Percentiles rank a stretch among this genome's conserved stretches.
These are phyloP conservation scores for Erpetoichthys calabaricus DNA, from an alignment of 2,797 vertebrate species.

Conservation along the genomic window DNA sequence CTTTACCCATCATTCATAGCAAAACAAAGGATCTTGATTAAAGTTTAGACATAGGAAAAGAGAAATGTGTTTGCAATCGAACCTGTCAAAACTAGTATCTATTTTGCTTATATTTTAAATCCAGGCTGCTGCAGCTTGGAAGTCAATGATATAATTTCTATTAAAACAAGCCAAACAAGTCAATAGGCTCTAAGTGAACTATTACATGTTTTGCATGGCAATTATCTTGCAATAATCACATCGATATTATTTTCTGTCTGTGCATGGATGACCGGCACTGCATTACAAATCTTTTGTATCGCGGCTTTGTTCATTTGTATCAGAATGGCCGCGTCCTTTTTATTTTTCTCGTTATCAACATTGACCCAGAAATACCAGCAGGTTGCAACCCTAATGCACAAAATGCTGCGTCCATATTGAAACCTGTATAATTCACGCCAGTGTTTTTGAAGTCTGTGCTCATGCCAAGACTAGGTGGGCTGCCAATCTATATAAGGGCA, in stretches of 20 bases:
- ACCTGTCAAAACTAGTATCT: constrained; percentile 55
- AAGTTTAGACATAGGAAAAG: constrained; percentile 46
- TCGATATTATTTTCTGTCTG: constrained; percentile 8
- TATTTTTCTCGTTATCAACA: no score
- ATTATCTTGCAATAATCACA: constrained; percentile 5
- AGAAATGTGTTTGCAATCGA: constrained; percentile 61
- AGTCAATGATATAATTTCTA: constrained; percentile 40
- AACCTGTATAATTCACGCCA: no score
- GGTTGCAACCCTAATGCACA: no score
- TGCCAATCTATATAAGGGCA: no score
- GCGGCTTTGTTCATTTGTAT: no score
- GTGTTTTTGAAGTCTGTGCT: no score
- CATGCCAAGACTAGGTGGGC: no score
- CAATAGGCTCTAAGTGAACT: constrained; percentile 16
- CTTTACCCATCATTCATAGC: constrained; percentile 53
- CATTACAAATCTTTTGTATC: not conserved
- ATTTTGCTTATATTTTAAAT: constrained; percentile 54
- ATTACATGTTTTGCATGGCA: constrained; percentile 19
- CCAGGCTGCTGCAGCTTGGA: constrained; percentile 26
- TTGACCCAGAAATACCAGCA: no score
- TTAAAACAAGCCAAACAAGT: constrained; percentile 40
- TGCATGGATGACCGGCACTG: constrained; percentile 12
- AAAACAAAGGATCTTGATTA: constrained; percentile 62
- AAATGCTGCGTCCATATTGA: no score
- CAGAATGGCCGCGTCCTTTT: no score